Percentiles rank a stretch among this genome's conserved stretches.
Evolutionary conservation across 2,797 vertebrate genomes (phyloP).

Genomic region (Neosalanx taihuensis): DNA sequence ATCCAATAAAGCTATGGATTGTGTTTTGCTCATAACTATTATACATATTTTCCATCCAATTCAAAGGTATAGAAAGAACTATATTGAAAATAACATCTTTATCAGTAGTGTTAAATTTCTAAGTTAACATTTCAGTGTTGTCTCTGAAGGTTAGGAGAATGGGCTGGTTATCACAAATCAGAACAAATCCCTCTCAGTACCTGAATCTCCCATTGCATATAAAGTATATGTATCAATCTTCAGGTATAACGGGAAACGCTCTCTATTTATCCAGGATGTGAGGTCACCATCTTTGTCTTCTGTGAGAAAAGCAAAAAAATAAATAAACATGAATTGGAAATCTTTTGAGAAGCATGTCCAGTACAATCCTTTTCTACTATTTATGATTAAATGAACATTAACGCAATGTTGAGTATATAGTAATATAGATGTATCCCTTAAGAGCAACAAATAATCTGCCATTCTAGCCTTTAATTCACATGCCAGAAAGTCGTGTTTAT

Average conservation of each 20-base stretch:
- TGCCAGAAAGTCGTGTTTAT: neutral
- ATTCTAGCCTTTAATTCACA: neutral
- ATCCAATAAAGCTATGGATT: neutral
- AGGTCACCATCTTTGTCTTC: conserved; percentile 85
- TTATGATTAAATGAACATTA: too few species aligned
- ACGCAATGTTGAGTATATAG: too few species aligned
- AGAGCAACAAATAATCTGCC: neutral
- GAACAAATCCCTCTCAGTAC: conserved; percentile 59
- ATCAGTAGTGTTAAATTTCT: too few species aligned
- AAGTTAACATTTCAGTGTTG: too few species aligned
- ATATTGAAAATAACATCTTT: neutral
- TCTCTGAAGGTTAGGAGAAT: neutral
- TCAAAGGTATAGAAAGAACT: neutral
- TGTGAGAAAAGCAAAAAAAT: conserved; percentile 44
- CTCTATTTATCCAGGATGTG: conserved; percentile 85
- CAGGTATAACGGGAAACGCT: conserved; percentile 85
- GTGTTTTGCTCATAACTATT: neutral
- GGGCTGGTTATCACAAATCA: neutral
- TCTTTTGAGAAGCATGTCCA: too few species aligned
- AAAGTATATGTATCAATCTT: conserved; percentile 86
- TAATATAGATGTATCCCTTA: too few species aligned
- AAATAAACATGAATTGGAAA: neutral
- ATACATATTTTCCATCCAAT: neutral
- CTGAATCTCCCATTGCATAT: conserved; percentile 91
- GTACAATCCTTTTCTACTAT: neutral